These are phyloP conservation scores for Anthophora plumipes DNA, from an alignment of 2,888 invertebrate genomes.

Conservation along the genomic window DNA sequence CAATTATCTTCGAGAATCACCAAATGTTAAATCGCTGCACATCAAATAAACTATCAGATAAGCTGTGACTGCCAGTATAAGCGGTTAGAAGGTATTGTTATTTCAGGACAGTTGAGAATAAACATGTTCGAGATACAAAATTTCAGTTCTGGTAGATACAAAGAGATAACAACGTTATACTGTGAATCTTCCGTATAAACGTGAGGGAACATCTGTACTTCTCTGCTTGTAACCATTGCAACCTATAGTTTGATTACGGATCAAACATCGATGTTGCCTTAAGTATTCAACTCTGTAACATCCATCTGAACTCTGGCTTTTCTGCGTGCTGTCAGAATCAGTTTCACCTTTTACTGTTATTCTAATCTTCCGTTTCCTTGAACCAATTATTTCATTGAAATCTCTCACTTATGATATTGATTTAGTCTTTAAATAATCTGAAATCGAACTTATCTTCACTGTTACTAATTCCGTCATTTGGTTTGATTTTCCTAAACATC, in stretches of 20 bases:
- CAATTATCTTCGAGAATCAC: conserved; percentile 33
- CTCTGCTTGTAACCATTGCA: not conserved
- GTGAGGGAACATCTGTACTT: conserved; percentile 24
- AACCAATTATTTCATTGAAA: too few species aligned
- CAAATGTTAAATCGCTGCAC: conserved; percentile 66
- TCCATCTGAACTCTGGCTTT: too few species aligned
- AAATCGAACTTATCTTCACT: too few species aligned
- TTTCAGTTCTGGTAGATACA: conserved; percentile 19
- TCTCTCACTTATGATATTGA: too few species aligned
- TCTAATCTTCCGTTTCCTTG: too few species aligned
- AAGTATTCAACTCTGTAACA: too few species aligned
- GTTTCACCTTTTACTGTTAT: too few species aligned
- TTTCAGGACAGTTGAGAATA: conserved; percentile 70
- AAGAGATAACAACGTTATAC: conserved; percentile 31
- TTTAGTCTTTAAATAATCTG: too few species aligned
- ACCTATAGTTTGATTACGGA: not conserved
- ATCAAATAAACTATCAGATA: conserved; percentile 72
- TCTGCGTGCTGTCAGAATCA: too few species aligned
- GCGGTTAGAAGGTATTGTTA: conserved; percentile 64
- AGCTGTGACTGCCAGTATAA: conserved; percentile 57
- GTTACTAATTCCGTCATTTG: too few species aligned
- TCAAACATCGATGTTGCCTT: too few species aligned
- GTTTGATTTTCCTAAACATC: too few species aligned
- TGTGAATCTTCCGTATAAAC: not conserved
- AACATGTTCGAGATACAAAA: conserved; percentile 41